A percentile compares a stretch with the other conserved stretches of the same genome.
These are phyloP conservation scores for Boloria euphrosyne DNA, from an alignment of 2,888 invertebrate species.

Conservation along the genomic window DNA sequence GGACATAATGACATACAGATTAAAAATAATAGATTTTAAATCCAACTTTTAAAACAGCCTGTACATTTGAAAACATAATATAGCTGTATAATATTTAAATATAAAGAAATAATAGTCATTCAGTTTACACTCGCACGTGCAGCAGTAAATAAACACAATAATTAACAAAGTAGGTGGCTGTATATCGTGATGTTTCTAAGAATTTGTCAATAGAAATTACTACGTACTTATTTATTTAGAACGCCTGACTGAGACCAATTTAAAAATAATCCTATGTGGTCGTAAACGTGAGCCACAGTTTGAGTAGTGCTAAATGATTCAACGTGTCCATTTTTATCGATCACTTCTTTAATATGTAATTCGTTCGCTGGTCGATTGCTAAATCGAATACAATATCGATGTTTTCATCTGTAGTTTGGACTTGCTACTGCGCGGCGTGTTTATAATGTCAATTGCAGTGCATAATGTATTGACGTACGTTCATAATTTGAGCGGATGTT, in stretches of 20 bases:
- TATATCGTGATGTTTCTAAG: slow-evolving; percentile 4
- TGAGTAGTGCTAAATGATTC: background rate
- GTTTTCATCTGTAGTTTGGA: background rate
- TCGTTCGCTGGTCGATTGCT: background rate
- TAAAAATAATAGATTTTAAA: too few relatives aligned
- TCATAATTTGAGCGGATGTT: too few relatives aligned
- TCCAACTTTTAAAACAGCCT: too few relatives aligned
- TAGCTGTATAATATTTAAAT: background rate
- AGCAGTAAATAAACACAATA: background rate
- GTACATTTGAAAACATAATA: background rate
- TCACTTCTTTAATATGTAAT: background rate
- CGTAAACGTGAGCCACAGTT: background rate
- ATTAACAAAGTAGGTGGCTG: background rate
- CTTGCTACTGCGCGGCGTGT: too few relatives aligned
- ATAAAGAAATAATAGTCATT: background rate
- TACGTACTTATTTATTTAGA: slow-evolving; percentile 4
- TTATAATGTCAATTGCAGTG: too few relatives aligned
- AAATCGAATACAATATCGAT: slow-evolving; percentile 3
- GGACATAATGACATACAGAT: too few relatives aligned
- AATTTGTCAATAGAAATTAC: background rate
- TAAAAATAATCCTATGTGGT: slow-evolving; percentile 1
- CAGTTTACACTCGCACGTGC: background rate
- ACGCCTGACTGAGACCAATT: background rate
- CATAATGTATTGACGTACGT: too few relatives aligned
- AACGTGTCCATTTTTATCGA: background rate